phyloP scores from a whole-genome alignment of 2,888 invertebrate genomes.

The Nemapogon koenigi region DNA sequence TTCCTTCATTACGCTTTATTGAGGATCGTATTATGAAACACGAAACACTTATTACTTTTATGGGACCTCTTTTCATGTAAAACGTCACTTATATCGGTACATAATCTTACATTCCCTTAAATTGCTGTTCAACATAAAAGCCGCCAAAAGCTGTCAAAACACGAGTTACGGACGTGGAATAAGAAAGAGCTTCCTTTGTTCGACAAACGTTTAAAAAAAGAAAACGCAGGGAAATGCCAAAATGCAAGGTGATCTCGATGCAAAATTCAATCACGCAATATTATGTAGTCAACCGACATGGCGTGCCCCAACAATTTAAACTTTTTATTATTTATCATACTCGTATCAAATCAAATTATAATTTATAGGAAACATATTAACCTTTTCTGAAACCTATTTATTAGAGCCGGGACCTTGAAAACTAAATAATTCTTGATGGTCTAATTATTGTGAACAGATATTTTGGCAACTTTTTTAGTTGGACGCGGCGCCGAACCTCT shows the following conservation, averaged over 20 bases:
- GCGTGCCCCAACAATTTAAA: neutral
- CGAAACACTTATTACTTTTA: conserved; percentile 24
- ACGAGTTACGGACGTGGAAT: no score
- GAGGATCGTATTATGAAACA: conserved; percentile 18
- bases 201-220: conserved; percentile 29
- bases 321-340: neutral
- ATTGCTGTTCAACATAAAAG: conserved; percentile 33
- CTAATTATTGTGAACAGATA: conserved; percentile 53
- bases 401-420: conserved; percentile 47
- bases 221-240: conserved; percentile 24
- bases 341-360: conserved; percentile 25
- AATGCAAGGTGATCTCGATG: neutral
- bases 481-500: conserved; percentile 33
- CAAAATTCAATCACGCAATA: conserved; percentile 24
- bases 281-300: neutral
- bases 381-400: conserved; percentile 25
- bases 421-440: conserved; percentile 53
- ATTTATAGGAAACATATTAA: conserved; percentile 31
- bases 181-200: no score
- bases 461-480: conserved; percentile 53
- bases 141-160: conserved; percentile 39
- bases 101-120: conserved; percentile 27
- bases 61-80: conserved; percentile 29
- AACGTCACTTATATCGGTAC: conserved; percentile 29
- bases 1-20: no score